Conservation (phyloP, 2,113 vertebrate species). For the Psophia crepitans region DNA sequence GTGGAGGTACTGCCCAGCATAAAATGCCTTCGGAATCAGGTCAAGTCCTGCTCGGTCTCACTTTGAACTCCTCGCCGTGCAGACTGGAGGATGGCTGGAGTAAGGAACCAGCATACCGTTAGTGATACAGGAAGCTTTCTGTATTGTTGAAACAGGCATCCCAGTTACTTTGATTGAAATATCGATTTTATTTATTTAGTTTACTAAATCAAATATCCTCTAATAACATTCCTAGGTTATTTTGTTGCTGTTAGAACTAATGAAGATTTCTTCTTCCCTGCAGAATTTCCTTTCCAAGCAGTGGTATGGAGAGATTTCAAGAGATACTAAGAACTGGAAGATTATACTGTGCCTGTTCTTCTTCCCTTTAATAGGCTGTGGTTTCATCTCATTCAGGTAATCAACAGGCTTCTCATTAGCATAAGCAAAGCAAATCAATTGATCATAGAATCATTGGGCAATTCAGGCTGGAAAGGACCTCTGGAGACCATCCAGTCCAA, state of each 20-base stretch:
- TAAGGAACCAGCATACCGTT: neutral
- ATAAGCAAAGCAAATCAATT: neutral
- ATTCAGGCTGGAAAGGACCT: neutral
- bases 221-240: neutral
- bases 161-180: neutral
- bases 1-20: neutral
- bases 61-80: neutral
- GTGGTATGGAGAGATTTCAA: constrained; percentile 94
- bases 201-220: neutral
- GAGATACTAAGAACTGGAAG: constrained; percentile 92
- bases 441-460: neutral
- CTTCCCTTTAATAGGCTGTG: constrained; percentile 87
- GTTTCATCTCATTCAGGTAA: constrained; percentile 92
- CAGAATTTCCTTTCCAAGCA: constrained; percentile 85
- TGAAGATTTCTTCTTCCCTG: neutral
- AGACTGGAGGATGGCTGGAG: neutral
- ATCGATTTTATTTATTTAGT: neutral
- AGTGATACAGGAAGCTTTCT: neutral
- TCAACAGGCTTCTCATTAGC: neutral
- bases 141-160: neutral
- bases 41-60: neutral
- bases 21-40: neutral
- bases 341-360: constrained; percentile 89
- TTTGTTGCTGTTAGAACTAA: neutral
- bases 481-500: neutral